A percentile compares a stretch with the other conserved stretches of the same genome.
Conservation (phyloP, 2,888 invertebrate species). For the Apamea epomidion region DNA sequence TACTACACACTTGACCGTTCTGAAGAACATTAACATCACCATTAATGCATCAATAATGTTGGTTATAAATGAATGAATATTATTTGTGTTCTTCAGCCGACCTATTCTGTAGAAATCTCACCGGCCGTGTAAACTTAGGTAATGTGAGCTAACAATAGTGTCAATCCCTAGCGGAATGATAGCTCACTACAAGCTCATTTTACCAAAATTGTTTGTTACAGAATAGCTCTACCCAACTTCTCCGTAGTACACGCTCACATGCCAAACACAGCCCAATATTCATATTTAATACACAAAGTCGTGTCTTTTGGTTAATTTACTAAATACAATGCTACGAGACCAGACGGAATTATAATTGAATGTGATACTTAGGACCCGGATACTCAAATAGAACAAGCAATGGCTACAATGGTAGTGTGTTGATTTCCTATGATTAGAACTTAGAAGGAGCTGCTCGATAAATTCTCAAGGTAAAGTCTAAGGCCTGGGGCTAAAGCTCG, state of each 20-base stretch:
- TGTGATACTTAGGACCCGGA: conserved; percentile 52
- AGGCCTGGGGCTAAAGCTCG: conserved; percentile 45
- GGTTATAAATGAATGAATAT: not conserved
- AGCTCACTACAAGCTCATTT: not conserved
- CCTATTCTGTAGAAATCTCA: too few species aligned
- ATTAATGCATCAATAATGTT: not conserved
- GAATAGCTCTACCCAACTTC: not conserved
- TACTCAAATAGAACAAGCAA: conserved; percentile 35
- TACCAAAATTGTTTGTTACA: not conserved
- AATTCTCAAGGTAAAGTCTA: conserved; percentile 56
- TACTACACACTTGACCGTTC: not conserved
- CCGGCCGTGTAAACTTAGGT: not conserved
- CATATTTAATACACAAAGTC: conserved; percentile 13
- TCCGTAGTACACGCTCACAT: too few species aligned
- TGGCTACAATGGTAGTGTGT: conserved; percentile 47
- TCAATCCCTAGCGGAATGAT: not conserved
- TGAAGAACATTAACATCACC: not conserved
- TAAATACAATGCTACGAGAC: conserved; percentile 36
- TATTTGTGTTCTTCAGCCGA: not conserved
- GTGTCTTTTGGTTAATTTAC: conserved; percentile 32
- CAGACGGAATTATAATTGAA: conserved; percentile 36
- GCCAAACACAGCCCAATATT: conserved; percentile 12
- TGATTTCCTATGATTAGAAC: conserved; percentile 59
- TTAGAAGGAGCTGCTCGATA: conserved; percentile 44
- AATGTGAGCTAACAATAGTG: not conserved